Conservation (phyloP, 2,113 vertebrate species). For the Eurypyga helias region DNA sequence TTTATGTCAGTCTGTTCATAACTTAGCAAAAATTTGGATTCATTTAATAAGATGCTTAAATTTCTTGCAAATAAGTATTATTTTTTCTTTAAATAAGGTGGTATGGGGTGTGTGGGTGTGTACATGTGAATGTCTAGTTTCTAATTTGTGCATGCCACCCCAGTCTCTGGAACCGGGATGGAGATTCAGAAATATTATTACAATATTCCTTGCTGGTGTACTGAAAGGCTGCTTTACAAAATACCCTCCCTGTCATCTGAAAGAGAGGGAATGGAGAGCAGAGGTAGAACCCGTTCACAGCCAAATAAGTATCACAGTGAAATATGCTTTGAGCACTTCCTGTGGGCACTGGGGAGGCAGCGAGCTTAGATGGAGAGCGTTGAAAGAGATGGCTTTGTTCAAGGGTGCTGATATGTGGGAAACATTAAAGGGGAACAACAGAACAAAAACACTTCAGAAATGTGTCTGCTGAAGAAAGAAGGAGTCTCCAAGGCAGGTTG, state of each 20-base stretch:
- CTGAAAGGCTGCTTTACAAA: not conserved
- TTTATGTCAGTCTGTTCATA: not conserved
- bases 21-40: not conserved
- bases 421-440: not conserved
- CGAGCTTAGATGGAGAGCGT: not conserved
- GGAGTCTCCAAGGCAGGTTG: not conserved
- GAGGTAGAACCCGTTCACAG: not conserved
- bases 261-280: not conserved
- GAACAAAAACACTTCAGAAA: not conserved
- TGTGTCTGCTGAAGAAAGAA: not conserved
- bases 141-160: not conserved
- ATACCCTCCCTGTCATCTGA: not conserved
- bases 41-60: not conserved
- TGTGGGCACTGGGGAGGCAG: not conserved
- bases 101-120: not conserved
- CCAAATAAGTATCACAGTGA: not conserved
- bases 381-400: not conserved
- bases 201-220: not conserved
- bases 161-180: not conserved
- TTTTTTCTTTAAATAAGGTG: not conserved
- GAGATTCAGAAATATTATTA: not conserved
- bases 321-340: not conserved
- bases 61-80: not conserved
- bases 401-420: not conserved
- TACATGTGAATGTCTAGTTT: rapidly evolving